Conservation (phyloP, 2,888 invertebrate genomes). For the Drosophila subquinaria region DNA sequence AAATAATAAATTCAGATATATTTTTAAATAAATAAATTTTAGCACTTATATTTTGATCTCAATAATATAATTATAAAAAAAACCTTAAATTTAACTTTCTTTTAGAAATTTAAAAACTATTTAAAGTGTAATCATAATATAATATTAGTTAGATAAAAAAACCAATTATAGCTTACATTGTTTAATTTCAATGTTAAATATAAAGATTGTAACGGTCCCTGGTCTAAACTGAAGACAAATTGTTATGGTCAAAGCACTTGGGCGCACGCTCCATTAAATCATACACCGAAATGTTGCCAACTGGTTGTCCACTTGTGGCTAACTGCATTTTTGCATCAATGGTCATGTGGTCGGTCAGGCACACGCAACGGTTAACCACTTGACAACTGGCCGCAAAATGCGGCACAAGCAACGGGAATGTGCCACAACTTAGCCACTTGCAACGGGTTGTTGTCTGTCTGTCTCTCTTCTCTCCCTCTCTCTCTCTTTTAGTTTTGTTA, state of each 20-base stretch:
- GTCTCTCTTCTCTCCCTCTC: neutral
- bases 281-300: conserved; percentile 49
- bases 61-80: no score
- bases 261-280: conserved; percentile 72
- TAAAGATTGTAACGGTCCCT: neutral
- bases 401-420: conserved; percentile 72
- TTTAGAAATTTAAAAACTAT: no score
- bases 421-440: conserved; percentile 38
- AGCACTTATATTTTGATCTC: no score
- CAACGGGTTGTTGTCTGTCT: conserved; percentile 58
- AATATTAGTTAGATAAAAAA: no score
- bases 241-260: conserved; percentile 64
- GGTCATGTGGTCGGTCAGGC: conserved; percentile 55
- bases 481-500: neutral
- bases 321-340: conserved; percentile 80
- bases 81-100: no score
- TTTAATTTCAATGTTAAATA: neutral
- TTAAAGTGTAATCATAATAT: no score
- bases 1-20: no score
- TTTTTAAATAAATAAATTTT: no score
- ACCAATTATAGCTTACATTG: no score
- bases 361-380: conserved; percentile 63
- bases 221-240: conserved; percentile 24
- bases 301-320: conserved; percentile 48
- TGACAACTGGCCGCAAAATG: conserved; percentile 64